Base-by-base conservation (phyloP, 1,140 invertebrate genomes). In the Eumeta japonica region DNA sequence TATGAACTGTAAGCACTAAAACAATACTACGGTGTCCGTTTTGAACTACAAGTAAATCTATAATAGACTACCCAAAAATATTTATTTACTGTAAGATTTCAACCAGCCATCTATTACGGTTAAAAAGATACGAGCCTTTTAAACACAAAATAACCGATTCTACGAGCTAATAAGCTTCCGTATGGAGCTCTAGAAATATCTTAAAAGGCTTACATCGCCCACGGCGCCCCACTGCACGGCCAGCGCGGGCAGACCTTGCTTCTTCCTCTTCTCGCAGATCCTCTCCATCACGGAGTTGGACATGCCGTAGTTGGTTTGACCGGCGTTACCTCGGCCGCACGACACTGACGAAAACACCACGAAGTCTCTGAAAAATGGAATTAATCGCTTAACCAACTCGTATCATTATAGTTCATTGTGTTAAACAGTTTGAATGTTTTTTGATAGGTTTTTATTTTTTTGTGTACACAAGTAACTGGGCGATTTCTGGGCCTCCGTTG, bases 231-330 rank as follows among this genome's bases (percentile, higher is more conserved):
- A 88, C 54, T 87, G 83, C 2, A 88, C 78, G 2, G 85, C 84
- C 19, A 86, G 58, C 1, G 77, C 85, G 3, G 84, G 84, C 1
- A 83, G 71, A 2, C 83, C 82, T 3, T 79, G 71, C 12, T 58
- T 58, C 44, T 70, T 62, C 16, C 85, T 70, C 45, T 64, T 47
- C 51, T 87, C 84, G 48, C 85, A 84, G 34, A 88, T 81, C 39
- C 83, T 77, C 62, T 88, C 86, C 85, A 88, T 87, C 9, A 85
- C 70, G 0, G 84, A 85, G 62, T 87, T 88, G 4, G 83, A 79
- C 72, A 84, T 80, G 20, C 84, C 92, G 62, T 96, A 95, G 66
- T 94, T 95, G 0, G 87, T 83, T 67, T 94, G 92, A 2, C 92
- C 92, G 28, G 84, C 82, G 66, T 95, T 94, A 41, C 92, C 92